Base-by-base conservation (phyloP, 2,797 vertebrate species). In the Clarias laeviceps region DNA sequence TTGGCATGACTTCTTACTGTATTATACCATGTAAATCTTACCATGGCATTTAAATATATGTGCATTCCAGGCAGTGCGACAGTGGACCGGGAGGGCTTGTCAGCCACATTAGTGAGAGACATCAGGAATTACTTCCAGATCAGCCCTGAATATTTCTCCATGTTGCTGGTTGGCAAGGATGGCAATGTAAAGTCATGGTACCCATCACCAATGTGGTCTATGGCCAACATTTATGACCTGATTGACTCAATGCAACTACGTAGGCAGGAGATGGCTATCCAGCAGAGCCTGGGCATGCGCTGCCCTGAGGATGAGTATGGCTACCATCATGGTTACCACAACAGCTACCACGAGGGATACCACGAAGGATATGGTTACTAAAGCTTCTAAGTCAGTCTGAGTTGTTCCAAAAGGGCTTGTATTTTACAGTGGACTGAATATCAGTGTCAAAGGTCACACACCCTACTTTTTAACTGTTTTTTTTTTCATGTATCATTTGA, bases 181-280 rank as follows among this genome's bases (percentile, higher is more conserved):
- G 97, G 98, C 82, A 99, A 99, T 1, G 97, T 99, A 0, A 99
- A 99, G 92, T 99, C 97, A 87, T 99, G 98, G 98, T 99, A 99
- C 91, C 98, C 98, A 1, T 98, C 98, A 0, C 98, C 98, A 20
- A 99, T 99, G 98, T 99, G 97, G 97, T 99, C 97, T 72, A 98
- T 99, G 98, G 97, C 97, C 0, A 99, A 96, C 11, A 97, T 99
- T 88, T 99, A 99, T 0, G 98, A 99, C 91, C 95, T 99, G 91
- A 97, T 99, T 11, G 98, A 99, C 92, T 99, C 98, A 4, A 99
- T 99, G 98, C 98, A 99, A 92, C 97, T 99, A 6, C 96, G 98
- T 87, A 93, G 98, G 50, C 98, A 99, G 91, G 98, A 99, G 92
- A 99, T 99, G 98, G 97, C 98, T 87, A 99, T 99, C 89, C 98